A percentile compares a stretch with the other conserved stretches of the same genome.
phyloP scores from a whole-genome alignment of 2,888 invertebrate genomes.

The Trissolcus japonicus region DNA sequence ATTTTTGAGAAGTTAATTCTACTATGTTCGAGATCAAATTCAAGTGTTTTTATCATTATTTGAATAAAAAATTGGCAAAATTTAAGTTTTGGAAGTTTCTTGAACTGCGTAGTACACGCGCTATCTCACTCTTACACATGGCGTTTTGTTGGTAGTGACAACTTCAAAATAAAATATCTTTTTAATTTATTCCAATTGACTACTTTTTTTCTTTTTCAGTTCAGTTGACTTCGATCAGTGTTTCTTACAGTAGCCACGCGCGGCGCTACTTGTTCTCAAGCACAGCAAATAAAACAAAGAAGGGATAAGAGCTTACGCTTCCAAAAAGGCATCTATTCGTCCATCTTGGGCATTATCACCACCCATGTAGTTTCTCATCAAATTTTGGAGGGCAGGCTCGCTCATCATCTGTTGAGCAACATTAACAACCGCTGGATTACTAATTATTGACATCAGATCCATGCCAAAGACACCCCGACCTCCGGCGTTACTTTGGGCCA shows the following conservation, averaged over 20 bases:
- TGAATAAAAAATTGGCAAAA: no score
- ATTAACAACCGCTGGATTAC: slow-evolving; percentile 88
- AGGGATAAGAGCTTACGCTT: slow-evolving; percentile 76
- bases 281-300: background rate
- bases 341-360: slow-evolving; percentile 67
- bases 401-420: slow-evolving; percentile 90
- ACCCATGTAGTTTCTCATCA: slow-evolving; percentile 81
- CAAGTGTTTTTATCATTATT: no score
- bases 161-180: no score
- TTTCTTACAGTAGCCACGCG: background rate
- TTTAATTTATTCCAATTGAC: no score
- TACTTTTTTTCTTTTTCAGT: background rate
- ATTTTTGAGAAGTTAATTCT: no score
- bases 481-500: slow-evolving; percentile 68
- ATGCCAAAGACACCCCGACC: slow-evolving; percentile 69
- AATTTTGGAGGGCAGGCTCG: slow-evolving; percentile 89
- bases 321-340: slow-evolving; percentile 77
- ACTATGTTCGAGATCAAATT: no score
- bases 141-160: no score
- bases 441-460: slow-evolving; percentile 83
- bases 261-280: no score
- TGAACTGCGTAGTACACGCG: no score
- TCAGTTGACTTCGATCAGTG: background rate
- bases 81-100: no score
- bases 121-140: no score